Base-by-base conservation (phyloP, 37 sponge, comb jelly and placozoan species). In the Hexactinellida sp. region DNA sequence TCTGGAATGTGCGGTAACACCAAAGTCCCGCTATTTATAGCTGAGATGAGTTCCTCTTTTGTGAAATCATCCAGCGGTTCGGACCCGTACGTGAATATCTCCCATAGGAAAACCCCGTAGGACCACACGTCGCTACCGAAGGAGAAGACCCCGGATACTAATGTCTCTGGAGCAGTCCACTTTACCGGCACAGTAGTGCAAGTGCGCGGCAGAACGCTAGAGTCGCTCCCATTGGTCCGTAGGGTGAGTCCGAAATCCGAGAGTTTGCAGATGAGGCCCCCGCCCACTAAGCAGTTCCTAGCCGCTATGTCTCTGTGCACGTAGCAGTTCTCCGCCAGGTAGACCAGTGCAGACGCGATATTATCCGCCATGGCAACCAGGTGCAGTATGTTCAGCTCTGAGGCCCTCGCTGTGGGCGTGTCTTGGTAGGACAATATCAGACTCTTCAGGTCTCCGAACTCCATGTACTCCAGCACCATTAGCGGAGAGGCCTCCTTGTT, bases 261-360 rank as follows among this genome's bases (percentile, higher is more conserved):
- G 25, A 63, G 34, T 63, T 63, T 63, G 13, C 76, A 63, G 28
- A 63, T n/a, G 25, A 63, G 34, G 3, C 30, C 28, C 13, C 34
- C 13, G 1, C 76, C 76, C 3, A 63, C 76, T 1, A 63, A 23
- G 13, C 76, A 63, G 34, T 63, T 63, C 76, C 76, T 63, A n/a
- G 76, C 76, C 34, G 76, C 76, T 63, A 63, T 63, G 34, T 63
- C 76, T 63, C 76, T 63, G 76, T 63, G 76, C 34, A 63, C 76
- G 21, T 25, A 63, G 30, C 13, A n/a, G 5, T 63, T 23, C 21
- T n/a, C 30, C 3, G 76, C 76, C 30, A 63, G 34, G 76, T 63
- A 63, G 25, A 63, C 76, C 25, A 63, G 21, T 10, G 76, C 76
- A 7, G 76, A 63, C 5, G 76, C 76, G 13, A 63, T 63, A n/a